These are phyloP conservation scores for Lutraria rhynchaena DNA, from an alignment of 1,140 invertebrate species.

Conservation along the genomic window DNA sequence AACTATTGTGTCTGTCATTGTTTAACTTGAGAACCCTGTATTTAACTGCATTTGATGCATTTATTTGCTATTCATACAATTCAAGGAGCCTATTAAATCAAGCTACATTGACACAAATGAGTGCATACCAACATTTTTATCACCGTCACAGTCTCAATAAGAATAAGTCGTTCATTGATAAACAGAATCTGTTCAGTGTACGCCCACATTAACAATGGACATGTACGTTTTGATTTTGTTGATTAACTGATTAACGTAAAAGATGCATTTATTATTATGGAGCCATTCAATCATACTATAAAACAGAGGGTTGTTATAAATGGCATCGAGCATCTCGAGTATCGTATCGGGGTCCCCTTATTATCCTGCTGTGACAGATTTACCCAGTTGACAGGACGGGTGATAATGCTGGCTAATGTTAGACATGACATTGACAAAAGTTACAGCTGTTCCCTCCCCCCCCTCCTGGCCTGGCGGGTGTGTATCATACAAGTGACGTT, in stretches of 20 bases:
- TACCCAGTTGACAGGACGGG: not conserved
- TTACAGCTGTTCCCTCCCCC: conserved; percentile 15
- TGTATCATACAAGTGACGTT: not conserved
- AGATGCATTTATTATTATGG: conserved; percentile 47
- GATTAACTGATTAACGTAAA: conserved; percentile 41
- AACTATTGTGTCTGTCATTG: conserved; percentile 44
- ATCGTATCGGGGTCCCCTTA: no score
- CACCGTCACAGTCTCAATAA: not conserved
- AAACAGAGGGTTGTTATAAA: no score
- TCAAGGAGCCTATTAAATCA: conserved; percentile 36
- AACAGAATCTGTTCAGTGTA: no score
- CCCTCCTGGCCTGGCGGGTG: not conserved
- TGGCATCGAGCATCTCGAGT: no score
- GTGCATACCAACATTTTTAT: not conserved
- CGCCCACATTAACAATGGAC: no score
- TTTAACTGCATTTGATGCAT: conserved; percentile 45
- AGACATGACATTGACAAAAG: conserved; percentile 11
- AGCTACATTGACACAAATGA: conserved; percentile 17
- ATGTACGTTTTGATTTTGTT: not conserved
- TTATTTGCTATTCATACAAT: conserved; percentile 13
- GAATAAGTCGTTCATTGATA: no score
- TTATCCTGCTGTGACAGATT: conserved; percentile 35
- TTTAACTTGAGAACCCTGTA: not conserved
- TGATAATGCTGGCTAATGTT: not conserved
- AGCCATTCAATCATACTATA: conserved; percentile 22